phyloP scores from a whole-genome alignment of 2,113 vertebrate species.

The Toxotes chatareus region DNA sequence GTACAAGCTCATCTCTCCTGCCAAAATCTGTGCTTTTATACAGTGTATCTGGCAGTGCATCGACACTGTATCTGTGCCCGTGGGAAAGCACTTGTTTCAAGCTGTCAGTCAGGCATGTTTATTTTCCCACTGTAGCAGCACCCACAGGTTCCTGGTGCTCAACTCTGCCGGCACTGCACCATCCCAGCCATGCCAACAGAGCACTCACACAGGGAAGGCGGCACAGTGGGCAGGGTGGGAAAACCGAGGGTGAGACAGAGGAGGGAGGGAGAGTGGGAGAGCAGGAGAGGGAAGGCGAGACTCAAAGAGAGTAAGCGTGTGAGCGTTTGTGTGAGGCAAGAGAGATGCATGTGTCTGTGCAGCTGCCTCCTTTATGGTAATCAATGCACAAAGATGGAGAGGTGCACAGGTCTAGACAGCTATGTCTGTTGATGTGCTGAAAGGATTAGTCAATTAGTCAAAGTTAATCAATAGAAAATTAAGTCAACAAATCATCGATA shows the following conservation, averaged over 20 bases:
- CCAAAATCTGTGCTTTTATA: slow-evolving; percentile 32
- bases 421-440: background rate
- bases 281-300: too few relatives aligned
- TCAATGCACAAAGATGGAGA: slow-evolving; percentile 11
- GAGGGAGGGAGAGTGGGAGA: background rate
- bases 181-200: slow-evolving; percentile 41
- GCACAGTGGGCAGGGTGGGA: slow-evolving; percentile 43
- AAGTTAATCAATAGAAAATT: background rate
- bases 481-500: background rate
- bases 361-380: slow-evolving; percentile 23
- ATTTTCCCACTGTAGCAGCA: slow-evolving; percentile 58
- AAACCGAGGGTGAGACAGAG: slow-evolving; percentile 4
- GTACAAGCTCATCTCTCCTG: slow-evolving; percentile 40
- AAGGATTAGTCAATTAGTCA: background rate
- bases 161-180: slow-evolving; percentile 38
- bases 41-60: slow-evolving; percentile 21
- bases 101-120: slow-evolving; percentile 69
- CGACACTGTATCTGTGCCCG: slow-evolving; percentile 16
- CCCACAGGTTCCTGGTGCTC: slow-evolving; percentile 59
- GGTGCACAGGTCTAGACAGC: background rate
- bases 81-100: slow-evolving; percentile 51
- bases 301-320: background rate
- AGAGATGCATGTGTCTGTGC: slow-evolving; percentile 31
- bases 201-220: slow-evolving; percentile 43
- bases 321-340: background rate